A percentile compares a stretch with the other conserved stretches of the same genome.
Evolutionary conservation across 37 sponge, comb jelly and placozoan species (phyloP).

Genomic region (Axinella damicornis): DNA sequence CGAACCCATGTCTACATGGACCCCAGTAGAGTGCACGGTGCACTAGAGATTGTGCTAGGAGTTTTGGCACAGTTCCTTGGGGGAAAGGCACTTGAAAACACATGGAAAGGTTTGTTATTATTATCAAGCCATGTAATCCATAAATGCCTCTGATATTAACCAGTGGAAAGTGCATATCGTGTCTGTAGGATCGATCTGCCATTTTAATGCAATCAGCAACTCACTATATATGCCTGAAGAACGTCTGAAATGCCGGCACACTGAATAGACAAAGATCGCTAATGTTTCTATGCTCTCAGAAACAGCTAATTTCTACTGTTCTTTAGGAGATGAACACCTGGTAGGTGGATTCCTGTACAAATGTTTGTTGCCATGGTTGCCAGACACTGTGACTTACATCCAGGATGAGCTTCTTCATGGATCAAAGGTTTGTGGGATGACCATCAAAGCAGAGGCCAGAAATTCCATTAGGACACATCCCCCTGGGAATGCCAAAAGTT

Average conservation of each 20-base stretch:
- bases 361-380: slow-evolving; percentile 53
- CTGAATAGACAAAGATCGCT: no score
- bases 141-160: no score
- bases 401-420: slow-evolving; percentile 20
- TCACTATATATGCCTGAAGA: no score
- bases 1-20: slow-evolving; percentile 59
- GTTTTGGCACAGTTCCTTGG: slow-evolving; percentile 19
- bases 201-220: no score
- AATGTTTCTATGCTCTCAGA: no score
- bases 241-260: no score
- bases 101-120: no score
- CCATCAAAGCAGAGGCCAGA: background rate
- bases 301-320: no score
- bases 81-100: background rate
- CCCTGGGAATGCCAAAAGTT: no score
- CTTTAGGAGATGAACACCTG: background rate
- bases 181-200: no score
- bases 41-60: slow-evolving; percentile 34
- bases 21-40: background rate
- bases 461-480: background rate
- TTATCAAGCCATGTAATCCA: no score
- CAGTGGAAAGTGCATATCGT: no score
- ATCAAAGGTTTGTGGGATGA: slow-evolving; percentile 5
- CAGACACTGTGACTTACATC: slow-evolving; percentile 19
- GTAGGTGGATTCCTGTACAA: slow-evolving; percentile 30